These are phyloP conservation scores for Cyanistes caeruleus DNA, from an alignment of 2,113 vertebrate genomes.

Conservation along the genomic window DNA sequence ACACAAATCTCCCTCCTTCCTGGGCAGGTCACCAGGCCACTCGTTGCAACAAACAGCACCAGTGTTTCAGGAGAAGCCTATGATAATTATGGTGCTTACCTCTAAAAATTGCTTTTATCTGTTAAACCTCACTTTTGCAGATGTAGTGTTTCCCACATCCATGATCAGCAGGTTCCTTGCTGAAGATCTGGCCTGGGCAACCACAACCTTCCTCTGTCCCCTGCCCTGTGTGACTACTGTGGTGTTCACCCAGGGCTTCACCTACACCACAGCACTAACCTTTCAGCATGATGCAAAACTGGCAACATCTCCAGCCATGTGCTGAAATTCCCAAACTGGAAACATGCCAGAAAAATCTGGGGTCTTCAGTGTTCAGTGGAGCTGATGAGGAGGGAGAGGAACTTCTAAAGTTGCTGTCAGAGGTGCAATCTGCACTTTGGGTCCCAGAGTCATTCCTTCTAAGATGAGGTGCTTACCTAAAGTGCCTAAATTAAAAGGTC, in stretches of 20 bases:
- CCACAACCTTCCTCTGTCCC: background rate
- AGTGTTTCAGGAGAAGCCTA: background rate
- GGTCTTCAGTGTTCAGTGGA: background rate
- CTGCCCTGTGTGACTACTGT: background rate
- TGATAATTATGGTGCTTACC: background rate
- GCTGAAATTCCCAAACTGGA: background rate
- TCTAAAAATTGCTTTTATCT: background rate
- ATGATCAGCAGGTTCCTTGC: background rate
- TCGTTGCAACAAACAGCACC: background rate
- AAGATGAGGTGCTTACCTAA: background rate
- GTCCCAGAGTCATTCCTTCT: background rate
- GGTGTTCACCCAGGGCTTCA: background rate
- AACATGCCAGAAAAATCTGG: background rate
- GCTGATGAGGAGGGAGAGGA: background rate
- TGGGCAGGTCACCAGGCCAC: background rate
- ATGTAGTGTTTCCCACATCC: background rate
- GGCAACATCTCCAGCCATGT: rapidly evolving
- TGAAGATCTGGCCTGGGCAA: background rate
- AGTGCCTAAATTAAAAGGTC: background rate
- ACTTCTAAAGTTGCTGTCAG: background rate
- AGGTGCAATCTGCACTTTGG: background rate
- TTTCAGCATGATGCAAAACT: background rate
- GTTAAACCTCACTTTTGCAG: background rate
- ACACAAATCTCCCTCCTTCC: background rate
- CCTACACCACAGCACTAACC: background rate